Evolutionary conservation across 2,113 vertebrate species (phyloP), one percentile per base, ranked within the genome.

Genomic region (Phoenicopterus ruber): DNA sequence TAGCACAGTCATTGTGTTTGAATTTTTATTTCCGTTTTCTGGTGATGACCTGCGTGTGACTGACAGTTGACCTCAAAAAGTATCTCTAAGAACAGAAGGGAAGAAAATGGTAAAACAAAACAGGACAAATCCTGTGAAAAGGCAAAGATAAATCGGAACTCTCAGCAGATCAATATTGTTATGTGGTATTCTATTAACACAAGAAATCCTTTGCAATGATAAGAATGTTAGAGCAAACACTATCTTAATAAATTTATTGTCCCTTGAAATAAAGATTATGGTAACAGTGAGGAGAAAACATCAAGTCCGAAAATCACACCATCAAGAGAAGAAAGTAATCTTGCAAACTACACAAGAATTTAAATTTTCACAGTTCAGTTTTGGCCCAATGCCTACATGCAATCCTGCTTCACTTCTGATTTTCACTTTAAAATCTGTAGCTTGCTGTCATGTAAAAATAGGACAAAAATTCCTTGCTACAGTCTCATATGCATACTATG

Each of bases 371-470:
- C 65, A 94, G 94, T 58, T 93, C 87, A 63, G 10, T 70, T 93
- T 89, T 95, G 95, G 95, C 70, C 46, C 71, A 91, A 31, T 85
- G 95, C 91, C 94, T 95, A 17, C 19, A 67, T 82, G 74, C 38
- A 96, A 93, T 94, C 46, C 61, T 94, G 14, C n/a, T 87, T 96
- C 82, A 66, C 17, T 94, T 94, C 50, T 85, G 40, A 88, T 88
- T 95, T 88, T 94, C 54, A 77, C 1, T 10, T 92, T 76, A 90
- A 59, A 97, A 59, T 66, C 72, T 88, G 72, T 74, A 59, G 52
- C 55, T 93, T 94, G 74, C 58, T 88, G 38, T 92, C 78, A 74
- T 61, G 49, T 84, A 93, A 92, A 97, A 96, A 54, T 78, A 83
- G 83, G 78, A 82, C 20, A 93, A 74, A 95, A 94, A 71, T 46